These are phyloP conservation scores for Salarias fasciatus DNA, from an alignment of 2,797 vertebrate species.

Conservation along the genomic window DNA sequence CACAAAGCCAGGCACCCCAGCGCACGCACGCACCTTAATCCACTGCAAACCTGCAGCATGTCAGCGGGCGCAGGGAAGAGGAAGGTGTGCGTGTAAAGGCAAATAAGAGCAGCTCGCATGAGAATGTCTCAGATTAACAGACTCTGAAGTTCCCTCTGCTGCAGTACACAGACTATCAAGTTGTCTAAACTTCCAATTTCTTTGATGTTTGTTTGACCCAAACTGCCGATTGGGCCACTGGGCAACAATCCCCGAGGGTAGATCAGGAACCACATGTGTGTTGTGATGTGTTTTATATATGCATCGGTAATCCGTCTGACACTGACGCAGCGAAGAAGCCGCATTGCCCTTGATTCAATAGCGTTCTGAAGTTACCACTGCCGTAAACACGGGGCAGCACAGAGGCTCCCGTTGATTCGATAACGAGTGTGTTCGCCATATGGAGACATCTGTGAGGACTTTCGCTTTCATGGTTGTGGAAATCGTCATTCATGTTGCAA, in stretches of 20 bases:
- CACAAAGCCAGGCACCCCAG: constrained; percentile 15
- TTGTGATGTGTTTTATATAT: constrained; percentile 67
- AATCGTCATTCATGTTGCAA: constrained; percentile 52
- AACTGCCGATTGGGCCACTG: constrained; percentile 57
- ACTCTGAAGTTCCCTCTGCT: constrained; percentile 36
- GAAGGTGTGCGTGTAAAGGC: constrained; percentile 32
- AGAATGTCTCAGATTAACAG: constrained; percentile 36
- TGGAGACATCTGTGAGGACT: constrained; percentile 65
- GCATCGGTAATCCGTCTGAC: constrained; percentile 70
- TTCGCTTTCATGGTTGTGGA: constrained; percentile 62
- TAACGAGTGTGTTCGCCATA: constrained; percentile 62
- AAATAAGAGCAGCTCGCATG: constrained; percentile 25
- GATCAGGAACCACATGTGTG: constrained; percentile 54
- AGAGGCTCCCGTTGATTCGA: constrained; percentile 72
- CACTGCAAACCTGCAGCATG: constrained; percentile 11
- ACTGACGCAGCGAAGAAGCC: constrained; percentile 43
- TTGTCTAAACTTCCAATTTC: constrained; percentile 56
- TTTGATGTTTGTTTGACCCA: constrained; percentile 69
- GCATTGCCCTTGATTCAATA: constrained; percentile 47
- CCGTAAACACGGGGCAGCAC: constrained; percentile 57
- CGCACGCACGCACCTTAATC: constrained; percentile 3
- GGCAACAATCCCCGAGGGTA: constrained; percentile 45
- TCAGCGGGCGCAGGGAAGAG: constrained; percentile 21
- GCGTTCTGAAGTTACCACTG: constrained; percentile 58
- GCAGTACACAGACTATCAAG: constrained; percentile 29